phyloP scores from a whole-genome alignment of 2,113 vertebrate genomes.

The Pteronura brasiliensis region DNA sequence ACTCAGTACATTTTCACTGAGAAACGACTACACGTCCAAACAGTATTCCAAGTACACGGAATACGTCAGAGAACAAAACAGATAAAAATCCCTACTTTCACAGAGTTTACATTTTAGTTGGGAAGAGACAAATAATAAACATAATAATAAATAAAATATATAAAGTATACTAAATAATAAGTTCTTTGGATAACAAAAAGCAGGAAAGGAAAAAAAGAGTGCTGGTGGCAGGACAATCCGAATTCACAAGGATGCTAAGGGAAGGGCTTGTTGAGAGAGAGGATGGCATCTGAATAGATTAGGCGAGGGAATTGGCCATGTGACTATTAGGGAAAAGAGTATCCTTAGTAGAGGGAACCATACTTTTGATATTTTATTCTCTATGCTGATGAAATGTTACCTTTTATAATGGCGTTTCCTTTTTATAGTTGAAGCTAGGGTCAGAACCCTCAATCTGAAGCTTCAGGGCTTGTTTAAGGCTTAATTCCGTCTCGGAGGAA shows the following conservation, averaged over 20 bases:
- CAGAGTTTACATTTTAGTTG: neutral
- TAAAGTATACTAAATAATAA: neutral
- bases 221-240: neutral
- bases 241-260: neutral
- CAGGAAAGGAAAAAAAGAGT: neutral
- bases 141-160: neutral
- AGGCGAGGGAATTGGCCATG: too few species aligned
- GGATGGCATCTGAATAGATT: neutral
- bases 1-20: neutral
- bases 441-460: conserved; percentile 96
- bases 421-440: conserved; percentile 97
- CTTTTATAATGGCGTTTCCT: conserved; percentile 97
- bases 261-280: neutral
- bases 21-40: neutral
- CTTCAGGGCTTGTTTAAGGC: conserved; percentile 99
- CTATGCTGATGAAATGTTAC: conserved; percentile 76
- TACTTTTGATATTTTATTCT: neutral
- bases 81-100: neutral
- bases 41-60: neutral
- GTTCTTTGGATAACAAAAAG: neutral
- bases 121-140: neutral
- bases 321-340: neutral
- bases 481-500: conserved; percentile 93
- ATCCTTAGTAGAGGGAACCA: neutral
- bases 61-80: neutral